Evolutionary conservation across 2,888 invertebrate species (phyloP).

Genomic region (Cheilosia pagana): DNA sequence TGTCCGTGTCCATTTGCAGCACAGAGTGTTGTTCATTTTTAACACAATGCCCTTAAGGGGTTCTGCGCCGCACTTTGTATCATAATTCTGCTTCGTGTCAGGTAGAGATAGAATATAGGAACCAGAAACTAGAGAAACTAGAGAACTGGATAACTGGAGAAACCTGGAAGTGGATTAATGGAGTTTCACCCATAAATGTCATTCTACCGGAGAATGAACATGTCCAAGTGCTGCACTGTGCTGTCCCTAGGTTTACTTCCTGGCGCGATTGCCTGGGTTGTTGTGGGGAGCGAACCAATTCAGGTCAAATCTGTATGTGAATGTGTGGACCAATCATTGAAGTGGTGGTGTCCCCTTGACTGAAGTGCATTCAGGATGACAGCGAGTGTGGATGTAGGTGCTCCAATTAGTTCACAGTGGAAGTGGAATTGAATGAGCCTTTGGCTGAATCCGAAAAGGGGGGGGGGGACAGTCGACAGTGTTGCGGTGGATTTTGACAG

Average conservation of each 20-base stretch:
- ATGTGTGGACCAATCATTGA: background rate
- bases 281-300: constrained; percentile 16
- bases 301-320: constrained; percentile 40
- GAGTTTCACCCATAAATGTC: constrained; percentile 73
- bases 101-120: background rate
- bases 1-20: constrained; percentile 54
- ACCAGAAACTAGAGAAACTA: background rate
- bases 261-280: constrained; percentile 9
- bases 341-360: constrained; percentile 25
- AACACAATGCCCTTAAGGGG: constrained; percentile 68
- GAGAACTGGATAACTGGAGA: constrained; percentile 16
- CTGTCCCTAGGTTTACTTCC: constrained; percentile 57
- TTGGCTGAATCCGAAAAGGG: constrained; percentile 20
- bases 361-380: constrained; percentile 62
- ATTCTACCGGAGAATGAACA: constrained; percentile 52
- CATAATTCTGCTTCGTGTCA: constrained; percentile 43
- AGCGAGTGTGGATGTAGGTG: constrained; percentile 57
- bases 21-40: constrained; percentile 40
- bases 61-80: constrained; percentile 42
- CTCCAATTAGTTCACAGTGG: constrained; percentile 60
- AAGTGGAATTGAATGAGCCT: constrained; percentile 51
- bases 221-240: constrained; percentile 45
- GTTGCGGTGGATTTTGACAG: constrained; percentile 40
- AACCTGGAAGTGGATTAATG: constrained; percentile 67
- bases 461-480: no score